A percentile compares a stretch with the other conserved stretches of the same genome.
Conservation (phyloP, 2,113 vertebrate species). For the Paradisaea rubra region DNA sequence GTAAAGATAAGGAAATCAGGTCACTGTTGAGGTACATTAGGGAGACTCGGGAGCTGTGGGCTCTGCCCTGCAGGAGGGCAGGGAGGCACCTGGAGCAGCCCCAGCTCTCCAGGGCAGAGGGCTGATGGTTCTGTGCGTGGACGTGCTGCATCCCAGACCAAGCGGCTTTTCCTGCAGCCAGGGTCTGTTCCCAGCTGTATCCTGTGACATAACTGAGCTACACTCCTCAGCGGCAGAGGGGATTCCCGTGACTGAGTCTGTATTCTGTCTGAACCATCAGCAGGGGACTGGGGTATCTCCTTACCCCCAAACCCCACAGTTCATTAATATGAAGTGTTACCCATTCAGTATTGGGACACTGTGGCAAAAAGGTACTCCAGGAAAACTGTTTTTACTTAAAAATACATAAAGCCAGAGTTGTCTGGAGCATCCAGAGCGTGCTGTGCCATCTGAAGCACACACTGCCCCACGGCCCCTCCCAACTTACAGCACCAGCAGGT, state of each 20-base stretch:
- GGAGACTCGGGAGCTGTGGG: background rate
- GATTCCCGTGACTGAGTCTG: fast-evolving
- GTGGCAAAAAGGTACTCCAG: background rate
- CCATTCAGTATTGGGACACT: fast-evolving
- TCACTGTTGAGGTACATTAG: fast-evolving
- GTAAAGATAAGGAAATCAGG: background rate
- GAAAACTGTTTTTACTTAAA: background rate
- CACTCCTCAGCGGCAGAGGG: fast-evolving
- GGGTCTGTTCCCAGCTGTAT: fast-evolving
- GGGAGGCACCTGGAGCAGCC: background rate
- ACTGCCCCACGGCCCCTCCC: background rate
- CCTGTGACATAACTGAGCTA: fast-evolving
- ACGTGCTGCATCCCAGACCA: fast-evolving
- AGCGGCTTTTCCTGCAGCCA: background rate
- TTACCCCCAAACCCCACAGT: fast-evolving
- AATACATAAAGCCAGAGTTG: fast-evolving
- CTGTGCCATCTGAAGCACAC: background rate
- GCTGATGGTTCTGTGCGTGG: fast-evolving
- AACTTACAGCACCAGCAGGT: fast-evolving
- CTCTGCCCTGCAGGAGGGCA: fast-evolving
- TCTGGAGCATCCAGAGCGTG: background rate
- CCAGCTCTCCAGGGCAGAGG: background rate
- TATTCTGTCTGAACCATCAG: fast-evolving
- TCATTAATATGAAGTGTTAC: fast-evolving
- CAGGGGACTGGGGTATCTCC: background rate